These are phyloP conservation scores for Erebia aethiops DNA, from an alignment of 2,888 invertebrate genomes.

Conservation along the genomic window DNA sequence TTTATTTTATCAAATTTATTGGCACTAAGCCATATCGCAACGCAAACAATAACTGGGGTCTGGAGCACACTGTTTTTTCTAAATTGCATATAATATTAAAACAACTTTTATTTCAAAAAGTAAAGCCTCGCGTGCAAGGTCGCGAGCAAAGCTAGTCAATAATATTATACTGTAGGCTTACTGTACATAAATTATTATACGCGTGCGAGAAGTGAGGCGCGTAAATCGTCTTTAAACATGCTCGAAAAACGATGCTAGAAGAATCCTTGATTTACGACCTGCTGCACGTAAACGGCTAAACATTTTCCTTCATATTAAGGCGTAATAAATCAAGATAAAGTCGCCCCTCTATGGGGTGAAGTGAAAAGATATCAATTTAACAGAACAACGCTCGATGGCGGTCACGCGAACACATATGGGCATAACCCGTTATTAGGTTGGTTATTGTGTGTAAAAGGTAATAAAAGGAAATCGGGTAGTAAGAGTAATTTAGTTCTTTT, in stretches of 20 bases:
- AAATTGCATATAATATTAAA: too few species aligned
- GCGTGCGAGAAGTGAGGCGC: constrained; percentile 15
- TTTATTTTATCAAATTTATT: too few species aligned
- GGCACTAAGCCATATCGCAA: too few species aligned
- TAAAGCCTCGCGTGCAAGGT: background rate
- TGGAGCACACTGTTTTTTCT: too few species aligned
- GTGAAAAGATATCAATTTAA: constrained; percentile 68
- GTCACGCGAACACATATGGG: constrained; percentile 58
- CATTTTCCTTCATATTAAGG: constrained; percentile 52
- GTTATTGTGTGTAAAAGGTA: constrained; percentile 32
- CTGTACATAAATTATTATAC: constrained; percentile 2
- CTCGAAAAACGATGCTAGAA: constrained; percentile 30
- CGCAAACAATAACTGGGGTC: too few species aligned
- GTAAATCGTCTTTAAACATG: constrained; percentile 23
- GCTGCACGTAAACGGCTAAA: constrained; percentile 39
- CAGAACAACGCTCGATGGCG: constrained; percentile 51
- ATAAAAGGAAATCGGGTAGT: constrained; percentile 20
- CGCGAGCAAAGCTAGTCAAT: background rate
- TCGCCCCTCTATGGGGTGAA: constrained; percentile 53
- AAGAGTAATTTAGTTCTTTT: constrained; percentile 4
- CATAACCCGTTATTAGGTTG: constrained; percentile 42
- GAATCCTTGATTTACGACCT: constrained; percentile 43
- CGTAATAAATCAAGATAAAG: constrained; percentile 65
- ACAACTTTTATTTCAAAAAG: too few species aligned
- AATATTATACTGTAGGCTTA: background rate